These are phyloP conservation scores for Sarcophilus harrisii DNA, from an alignment of 2,797 vertebrate species.

Conservation along the genomic window DNA sequence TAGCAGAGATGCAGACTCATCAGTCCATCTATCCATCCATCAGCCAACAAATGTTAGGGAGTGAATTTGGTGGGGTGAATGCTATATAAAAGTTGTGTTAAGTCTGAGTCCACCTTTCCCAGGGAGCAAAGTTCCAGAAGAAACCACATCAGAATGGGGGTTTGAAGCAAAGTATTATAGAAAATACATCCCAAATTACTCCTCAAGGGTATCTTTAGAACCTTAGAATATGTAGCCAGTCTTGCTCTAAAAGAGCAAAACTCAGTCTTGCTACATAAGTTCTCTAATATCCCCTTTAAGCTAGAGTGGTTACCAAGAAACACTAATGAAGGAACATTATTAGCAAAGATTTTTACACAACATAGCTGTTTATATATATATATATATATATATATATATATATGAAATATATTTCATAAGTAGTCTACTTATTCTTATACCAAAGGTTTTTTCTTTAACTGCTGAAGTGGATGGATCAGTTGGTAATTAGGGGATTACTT, in stretches of 20 bases:
- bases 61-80: not conserved
- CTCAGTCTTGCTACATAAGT: not conserved
- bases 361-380: not conserved
- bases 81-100: not conserved
- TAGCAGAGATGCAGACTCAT: not conserved
- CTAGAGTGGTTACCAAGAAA: not conserved
- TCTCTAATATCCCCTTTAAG: not conserved
- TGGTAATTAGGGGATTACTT: not conserved
- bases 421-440: not conserved
- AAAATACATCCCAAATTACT: too few relatives aligned
- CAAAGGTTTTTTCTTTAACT: not conserved
- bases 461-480: not conserved
- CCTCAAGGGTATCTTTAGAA: not conserved
- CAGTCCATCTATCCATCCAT: not conserved
- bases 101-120: not conserved
- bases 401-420: not conserved
- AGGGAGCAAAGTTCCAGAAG: not conserved
- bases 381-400: too few relatives aligned
- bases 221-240: not conserved
- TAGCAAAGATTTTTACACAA: not conserved
- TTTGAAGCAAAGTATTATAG: not conserved
- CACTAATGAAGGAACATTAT: not conserved
- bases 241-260: not conserved
- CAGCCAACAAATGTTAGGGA: not conserved
- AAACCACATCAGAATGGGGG: not conserved